phyloP scores from a whole-genome alignment of 2,888 invertebrate species.

The Pristionchus maxplancki region DNA sequence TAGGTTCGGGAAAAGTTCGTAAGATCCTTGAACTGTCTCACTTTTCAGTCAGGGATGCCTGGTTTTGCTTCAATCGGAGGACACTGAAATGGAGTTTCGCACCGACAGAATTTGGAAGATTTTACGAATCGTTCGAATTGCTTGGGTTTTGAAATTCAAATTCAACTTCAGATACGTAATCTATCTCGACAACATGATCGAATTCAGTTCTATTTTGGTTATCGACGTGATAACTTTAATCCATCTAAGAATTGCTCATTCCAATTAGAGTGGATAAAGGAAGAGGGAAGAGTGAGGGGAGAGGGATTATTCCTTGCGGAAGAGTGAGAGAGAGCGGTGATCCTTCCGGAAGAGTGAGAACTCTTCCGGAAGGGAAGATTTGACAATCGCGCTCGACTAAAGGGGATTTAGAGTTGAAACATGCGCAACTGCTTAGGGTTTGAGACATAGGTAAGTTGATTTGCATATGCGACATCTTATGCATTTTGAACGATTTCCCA shows the following conservation, averaged over 20 bases:
- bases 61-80: not conserved
- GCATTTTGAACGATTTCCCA: too few relatives aligned
- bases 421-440: too few relatives aligned
- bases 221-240: not conserved
- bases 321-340: too few relatives aligned
- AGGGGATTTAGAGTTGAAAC: too few relatives aligned
- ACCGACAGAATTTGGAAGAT: not conserved
- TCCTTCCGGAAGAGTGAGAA: too few relatives aligned
- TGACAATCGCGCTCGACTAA: too few relatives aligned
- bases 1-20: not conserved
- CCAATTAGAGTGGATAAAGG: too few relatives aligned
- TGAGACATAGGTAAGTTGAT: too few relatives aligned
- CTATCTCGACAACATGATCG: not conserved
- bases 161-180: not conserved
- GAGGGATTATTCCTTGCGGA: too few relatives aligned
- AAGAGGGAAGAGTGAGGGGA: too few relatives aligned
- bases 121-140: not conserved
- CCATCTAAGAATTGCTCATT: not conserved
- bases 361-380: too few relatives aligned
- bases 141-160: not conserved
- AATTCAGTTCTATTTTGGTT: not conserved
- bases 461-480: too few relatives aligned
- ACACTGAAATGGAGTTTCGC: not conserved
- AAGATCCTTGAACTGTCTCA: not conserved
- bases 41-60: not conserved